Evolutionary conservation across 2,113 vertebrate species (phyloP).

Genomic region (Calonectris borealis): DNA sequence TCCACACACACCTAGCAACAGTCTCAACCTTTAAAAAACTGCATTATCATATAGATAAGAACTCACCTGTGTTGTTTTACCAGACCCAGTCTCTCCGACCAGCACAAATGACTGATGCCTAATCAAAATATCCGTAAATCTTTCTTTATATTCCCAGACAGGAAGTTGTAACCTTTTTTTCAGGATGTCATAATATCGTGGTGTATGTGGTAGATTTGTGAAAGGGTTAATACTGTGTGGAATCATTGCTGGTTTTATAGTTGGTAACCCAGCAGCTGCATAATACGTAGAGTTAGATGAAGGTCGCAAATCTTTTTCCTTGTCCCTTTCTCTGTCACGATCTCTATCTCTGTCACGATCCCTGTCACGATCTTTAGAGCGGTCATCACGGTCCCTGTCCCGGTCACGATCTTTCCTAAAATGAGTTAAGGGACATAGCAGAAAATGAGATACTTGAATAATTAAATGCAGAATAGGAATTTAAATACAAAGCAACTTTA

Average conservation of each 20-base stretch:
- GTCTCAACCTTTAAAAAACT: background rate
- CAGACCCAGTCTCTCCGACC: constrained; percentile 95
- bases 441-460: background rate
- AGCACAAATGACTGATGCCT: constrained; percentile 92
- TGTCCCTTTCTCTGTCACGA: constrained; percentile 86
- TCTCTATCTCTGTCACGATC: constrained; percentile 89
- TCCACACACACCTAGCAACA: background rate
- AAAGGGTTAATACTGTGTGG: constrained; percentile 94
- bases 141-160: constrained; percentile 96
- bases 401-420: constrained; percentile 90
- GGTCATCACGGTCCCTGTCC: constrained; percentile 87
- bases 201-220: constrained; percentile 93
- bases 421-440: background rate
- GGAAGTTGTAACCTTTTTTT: constrained; percentile 93
- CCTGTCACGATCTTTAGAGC: constrained; percentile 82
- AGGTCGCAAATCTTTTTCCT: constrained; percentile 80
- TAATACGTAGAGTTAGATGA: constrained; percentile 75
- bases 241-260: constrained; percentile 83
- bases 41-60: background rate
- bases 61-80: constrained; percentile 95
- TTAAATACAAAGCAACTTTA: background rate
- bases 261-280: constrained; percentile 67
- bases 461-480: background rate
- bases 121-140: constrained; percentile 89
- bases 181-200: constrained; percentile 92